These are phyloP conservation scores for Osmoderma eremita DNA, from an alignment of 2,888 invertebrate species.

Conservation along the genomic window DNA sequence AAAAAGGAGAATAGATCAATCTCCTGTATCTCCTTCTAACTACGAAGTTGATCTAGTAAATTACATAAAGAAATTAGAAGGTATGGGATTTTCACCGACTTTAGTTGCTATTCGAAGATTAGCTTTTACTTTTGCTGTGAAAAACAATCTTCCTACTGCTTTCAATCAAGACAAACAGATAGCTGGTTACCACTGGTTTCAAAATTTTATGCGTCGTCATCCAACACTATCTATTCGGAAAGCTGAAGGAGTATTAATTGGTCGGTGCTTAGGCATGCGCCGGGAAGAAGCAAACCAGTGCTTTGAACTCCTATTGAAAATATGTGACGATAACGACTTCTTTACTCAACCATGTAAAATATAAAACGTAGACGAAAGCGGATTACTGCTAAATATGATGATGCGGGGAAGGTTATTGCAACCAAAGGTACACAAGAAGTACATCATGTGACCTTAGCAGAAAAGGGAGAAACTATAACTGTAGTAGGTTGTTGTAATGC, in stretches of 20 bases:
- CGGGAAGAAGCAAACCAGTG: slow-evolving; percentile 1
- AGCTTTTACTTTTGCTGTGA: slow-evolving; percentile 6
- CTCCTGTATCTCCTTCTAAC: no score
- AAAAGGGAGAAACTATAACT: background rate
- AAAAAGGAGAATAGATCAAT: no score
- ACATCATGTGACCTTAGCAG: no score
- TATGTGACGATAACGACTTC: background rate
- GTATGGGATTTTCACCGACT: slow-evolving; percentile 5
- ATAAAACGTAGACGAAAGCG: slow-evolving; percentile 11
- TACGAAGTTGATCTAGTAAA: slow-evolving; percentile 4
- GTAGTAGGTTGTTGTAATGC: slow-evolving; percentile 5
- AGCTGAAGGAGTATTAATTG: slow-evolving; percentile 1
- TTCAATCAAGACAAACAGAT: background rate
- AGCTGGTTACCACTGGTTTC: slow-evolving; percentile 14
- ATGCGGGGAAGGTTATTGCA: background rate
- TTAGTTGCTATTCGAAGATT: slow-evolving; percentile 7
- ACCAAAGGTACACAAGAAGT: no score
- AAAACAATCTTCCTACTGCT: slow-evolving; percentile 7
- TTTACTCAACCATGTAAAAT: slow-evolving; percentile 40
- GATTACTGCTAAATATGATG: background rate
- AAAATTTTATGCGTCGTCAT: slow-evolving; percentile 7
- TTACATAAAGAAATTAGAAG: slow-evolving; percentile 1
- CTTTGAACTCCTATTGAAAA: slow-evolving; percentile 12
- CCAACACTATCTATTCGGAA: slow-evolving; percentile 11
- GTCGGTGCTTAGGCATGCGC: background rate